Conservation (phyloP, 2,797 vertebrate species). For the Coregonus ussuriensis region DNA sequence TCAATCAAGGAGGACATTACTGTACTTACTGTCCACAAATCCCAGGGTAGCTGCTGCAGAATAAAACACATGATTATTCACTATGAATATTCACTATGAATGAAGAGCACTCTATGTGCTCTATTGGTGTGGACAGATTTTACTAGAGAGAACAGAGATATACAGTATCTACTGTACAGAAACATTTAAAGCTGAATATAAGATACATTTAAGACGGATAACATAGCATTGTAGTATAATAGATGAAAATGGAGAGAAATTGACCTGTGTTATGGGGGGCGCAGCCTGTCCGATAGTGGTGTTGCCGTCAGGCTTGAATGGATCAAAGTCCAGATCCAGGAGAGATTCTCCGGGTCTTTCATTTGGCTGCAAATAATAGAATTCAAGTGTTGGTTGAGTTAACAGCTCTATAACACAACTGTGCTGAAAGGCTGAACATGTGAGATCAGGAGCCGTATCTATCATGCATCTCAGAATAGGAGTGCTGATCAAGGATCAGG, state of each 20-base stretch:
- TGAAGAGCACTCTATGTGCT: neutral
- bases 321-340: slow-evolving; percentile 93
- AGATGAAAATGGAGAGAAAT: neutral
- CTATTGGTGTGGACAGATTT: neutral
- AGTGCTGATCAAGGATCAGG: no score
- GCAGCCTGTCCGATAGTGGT: slow-evolving; percentile 72
- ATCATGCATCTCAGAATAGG: no score
- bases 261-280: slow-evolving; percentile 90
- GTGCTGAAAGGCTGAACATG: neutral
- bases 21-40: slow-evolving; percentile 92
- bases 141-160: neutral
- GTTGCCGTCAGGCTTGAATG: slow-evolving; percentile 86
- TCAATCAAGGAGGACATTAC: slow-evolving; percentile 1
- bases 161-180: no score
- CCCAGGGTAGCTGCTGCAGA: slow-evolving; percentile 92
- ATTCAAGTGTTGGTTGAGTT: neutral
- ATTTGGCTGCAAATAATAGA: slow-evolving; percentile 73
- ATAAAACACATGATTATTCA: slow-evolving; percentile 29
- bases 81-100: neutral
- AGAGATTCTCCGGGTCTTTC: slow-evolving; percentile 88
- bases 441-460: neutral
- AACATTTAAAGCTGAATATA: neutral
- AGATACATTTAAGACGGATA: neutral
- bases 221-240: neutral
- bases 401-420: neutral